Evolutionary conservation across 1,140 invertebrate genomes (phyloP), one percentile per base, ranked within the genome.

Genomic region (Cotesia glomerata): DNA sequence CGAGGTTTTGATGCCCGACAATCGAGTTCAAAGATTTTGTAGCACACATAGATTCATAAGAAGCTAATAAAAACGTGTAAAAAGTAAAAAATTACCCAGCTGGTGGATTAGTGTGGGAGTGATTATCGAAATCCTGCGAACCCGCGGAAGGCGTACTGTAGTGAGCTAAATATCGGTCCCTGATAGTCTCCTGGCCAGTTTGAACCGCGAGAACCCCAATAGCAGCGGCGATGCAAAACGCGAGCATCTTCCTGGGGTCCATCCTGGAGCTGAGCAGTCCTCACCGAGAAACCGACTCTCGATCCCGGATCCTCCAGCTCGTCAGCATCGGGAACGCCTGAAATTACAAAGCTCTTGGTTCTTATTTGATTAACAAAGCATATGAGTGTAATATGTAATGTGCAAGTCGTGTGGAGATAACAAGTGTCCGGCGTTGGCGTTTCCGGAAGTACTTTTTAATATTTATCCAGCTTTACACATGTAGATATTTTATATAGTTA

Each of bases 111-210:
- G 79, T 76, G 75, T 80, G 81, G 59, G 76, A 52, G 39, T 77
- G 77, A 36, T 82, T 78, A 52, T 80, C 77, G 49, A 78, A 61
- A 49, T 81, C 80, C 34, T 77, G 78, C 0, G 70, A 45, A 7
- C 78, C 74, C 56, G 35, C 75, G 76, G 65, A 45, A 76, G 14
- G 14, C 5, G 56, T 58, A 4, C 14, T 58, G 77, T 36, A 78
- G 75, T 65, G 76, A 72, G 9, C 78, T 76, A 13, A 77, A 75
- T 59, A 74, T 71, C 52, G 56, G 34, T 16, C 54, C 68, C 14
- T 76, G 76, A 39, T 77, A 49, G 54, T 75, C 34, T 16, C 72
- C 52, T 34, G 39, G 56, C 45, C n/a, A 56, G 51, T 66, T 56
- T 35, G 63, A 58, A 54, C 62, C 51, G 35, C 70, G 26, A 66